Evolutionary conservation across 1,140 invertebrate species (phyloP), one percentile per base, ranked within the genome.

Genomic region (Steinernema feltiae): DNA sequence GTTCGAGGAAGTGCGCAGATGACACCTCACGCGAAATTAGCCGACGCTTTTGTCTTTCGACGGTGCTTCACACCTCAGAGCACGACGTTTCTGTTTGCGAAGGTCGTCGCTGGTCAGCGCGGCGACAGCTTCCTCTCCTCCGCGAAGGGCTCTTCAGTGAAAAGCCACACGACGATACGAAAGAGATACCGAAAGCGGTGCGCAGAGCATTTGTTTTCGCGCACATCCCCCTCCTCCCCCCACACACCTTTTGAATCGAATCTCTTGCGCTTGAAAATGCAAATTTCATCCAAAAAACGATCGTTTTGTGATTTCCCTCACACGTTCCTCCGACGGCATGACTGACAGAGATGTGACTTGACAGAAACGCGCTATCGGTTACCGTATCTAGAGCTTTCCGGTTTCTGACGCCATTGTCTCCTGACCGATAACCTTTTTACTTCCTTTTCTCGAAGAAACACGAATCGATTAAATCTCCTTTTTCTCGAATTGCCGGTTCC

Each of bases 1-100:
- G 12, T 27, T 63, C 12, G 53, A 15, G 53, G 53, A 63, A 63
- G 53, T 63, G 53, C 53, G 7, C 53, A 63, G 53, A 63, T 63
- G 53, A 63, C 53, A 63, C 53, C 12, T 63, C 53, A 63, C 53
- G 53, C 53, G 53, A 63, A 63, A 63, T 63, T 27, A 63, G n/a
- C 15, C 53, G 24, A 15, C 2, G 15, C 53, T 63, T 63, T 63
- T 63, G 53, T 63, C 53, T 63, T 63, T 41, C 24, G 53, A 15
- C n/a, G 53, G 24, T 27, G 53, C 53, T 63, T 63, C 53, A 63
- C 53, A 63, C 53, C 24, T 63, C 15, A 3, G 53, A 7, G 7
- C 41, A 46, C 53, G 12, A 63, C 53, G 53, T 21, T 63, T 3
- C 35, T 63, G 12, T 63, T 12, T 63, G 12, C 24, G 15, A 3